Percentiles rank a stretch among this genome's conserved stretches.
Conservation (phyloP, 1,140 invertebrate species). For the Pseudomyrmex pallidus region DNA sequence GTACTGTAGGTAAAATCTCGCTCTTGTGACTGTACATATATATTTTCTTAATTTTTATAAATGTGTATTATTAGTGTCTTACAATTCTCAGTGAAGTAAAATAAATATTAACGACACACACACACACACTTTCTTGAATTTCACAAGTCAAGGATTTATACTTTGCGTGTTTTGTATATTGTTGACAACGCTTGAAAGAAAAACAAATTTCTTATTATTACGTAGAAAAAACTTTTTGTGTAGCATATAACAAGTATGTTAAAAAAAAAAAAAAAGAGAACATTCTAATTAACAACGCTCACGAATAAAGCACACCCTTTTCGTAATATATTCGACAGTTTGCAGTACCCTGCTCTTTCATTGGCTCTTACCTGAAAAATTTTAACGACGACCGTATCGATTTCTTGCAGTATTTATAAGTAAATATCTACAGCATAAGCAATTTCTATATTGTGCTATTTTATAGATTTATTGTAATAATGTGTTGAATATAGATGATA, state of each 20-base stretch:
- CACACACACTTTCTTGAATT: constrained; percentile 15
- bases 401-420: constrained; percentile 59
- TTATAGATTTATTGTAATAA: constrained; percentile 14
- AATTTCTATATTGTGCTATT: constrained; percentile 17
- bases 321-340: constrained; percentile 19
- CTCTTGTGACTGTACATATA: background rate
- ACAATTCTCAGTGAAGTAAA: background rate
- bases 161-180: constrained; percentile 14
- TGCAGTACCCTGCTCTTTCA: constrained; percentile 51
- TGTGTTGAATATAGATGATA: constrained; percentile 18
- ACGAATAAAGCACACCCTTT: constrained; percentile 35
- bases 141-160: background rate
- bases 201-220: background rate
- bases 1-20: background rate
- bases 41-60: background rate
- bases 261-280: background rate
- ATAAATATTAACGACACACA: background rate
- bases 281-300: background rate
- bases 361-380: constrained; percentile 34
- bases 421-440: constrained; percentile 20
- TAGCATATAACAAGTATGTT: too few species aligned
- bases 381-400: background rate
- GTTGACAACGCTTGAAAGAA: background rate
- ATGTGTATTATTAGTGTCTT: too few species aligned
- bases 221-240: background rate